Conservation (phyloP, 2,888 invertebrate genomes). For the Trachelus iudaicus region DNA sequence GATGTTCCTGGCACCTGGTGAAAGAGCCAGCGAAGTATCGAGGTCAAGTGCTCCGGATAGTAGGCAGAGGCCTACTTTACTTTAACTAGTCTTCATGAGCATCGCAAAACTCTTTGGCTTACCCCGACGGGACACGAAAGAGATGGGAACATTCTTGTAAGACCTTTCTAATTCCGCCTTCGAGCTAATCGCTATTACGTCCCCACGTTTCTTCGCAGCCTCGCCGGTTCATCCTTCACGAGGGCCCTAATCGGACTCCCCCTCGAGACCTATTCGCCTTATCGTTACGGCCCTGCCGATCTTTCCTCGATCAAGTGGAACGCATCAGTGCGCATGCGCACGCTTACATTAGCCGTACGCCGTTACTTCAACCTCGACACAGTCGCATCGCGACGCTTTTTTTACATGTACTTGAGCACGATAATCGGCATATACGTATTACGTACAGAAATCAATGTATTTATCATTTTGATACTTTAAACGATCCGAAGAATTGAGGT, state of each 20-base stretch:
- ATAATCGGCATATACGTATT: not conserved
- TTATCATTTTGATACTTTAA: not conserved
- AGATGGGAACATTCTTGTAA: not conserved
- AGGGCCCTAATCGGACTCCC: not conserved
- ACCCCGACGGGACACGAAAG: not conserved
- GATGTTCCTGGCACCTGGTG: not conserved
- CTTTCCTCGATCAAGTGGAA: not conserved
- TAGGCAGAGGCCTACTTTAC: constrained; percentile 49
- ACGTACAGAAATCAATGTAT: not conserved
- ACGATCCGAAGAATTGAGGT: not conserved
- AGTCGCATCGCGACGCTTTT: not conserved
- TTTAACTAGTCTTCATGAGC: constrained; percentile 40
- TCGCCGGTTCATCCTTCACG: not conserved
- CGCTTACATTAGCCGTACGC: not conserved
- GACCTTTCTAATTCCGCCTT: not conserved
- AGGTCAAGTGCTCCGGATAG: constrained; percentile 52
- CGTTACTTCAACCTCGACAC: not conserved
- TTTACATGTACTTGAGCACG: not conserved
- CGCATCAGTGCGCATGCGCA: not conserved
- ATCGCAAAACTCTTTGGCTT: not conserved
- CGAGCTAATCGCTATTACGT: not conserved
- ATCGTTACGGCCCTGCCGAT: not conserved
- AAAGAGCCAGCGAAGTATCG: constrained; percentile 31
- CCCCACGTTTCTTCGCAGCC: not conserved
- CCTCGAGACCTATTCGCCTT: not conserved